Percentiles rank a stretch among this genome's conserved stretches.
Conservation (phyloP, 2,113 vertebrate species). For the Ahaetulla prasina region DNA sequence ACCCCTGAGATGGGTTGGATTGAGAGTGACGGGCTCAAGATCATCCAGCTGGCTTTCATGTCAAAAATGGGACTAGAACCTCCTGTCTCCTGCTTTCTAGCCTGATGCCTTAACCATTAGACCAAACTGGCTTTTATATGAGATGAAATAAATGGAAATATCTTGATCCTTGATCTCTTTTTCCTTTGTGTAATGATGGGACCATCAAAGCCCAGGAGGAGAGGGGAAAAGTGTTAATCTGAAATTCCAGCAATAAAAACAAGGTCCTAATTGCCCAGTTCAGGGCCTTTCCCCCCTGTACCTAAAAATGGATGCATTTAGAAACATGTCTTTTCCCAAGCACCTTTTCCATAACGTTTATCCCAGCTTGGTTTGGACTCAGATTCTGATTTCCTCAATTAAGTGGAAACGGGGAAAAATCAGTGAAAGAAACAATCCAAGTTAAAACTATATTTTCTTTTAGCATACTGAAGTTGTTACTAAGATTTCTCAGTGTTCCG, state of each 20-base stretch:
- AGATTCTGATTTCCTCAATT: neutral
- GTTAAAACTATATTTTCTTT: neutral
- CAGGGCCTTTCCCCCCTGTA: neutral
- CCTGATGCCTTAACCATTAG: neutral
- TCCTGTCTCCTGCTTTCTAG: neutral
- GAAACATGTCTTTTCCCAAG: neutral
- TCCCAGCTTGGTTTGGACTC: neutral
- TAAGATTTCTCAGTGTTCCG: neutral
- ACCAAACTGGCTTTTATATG: neutral
- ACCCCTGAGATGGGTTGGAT: too few relatives aligned
- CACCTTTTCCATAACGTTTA: neutral
- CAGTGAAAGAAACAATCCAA: neutral
- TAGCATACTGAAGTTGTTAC: neutral
- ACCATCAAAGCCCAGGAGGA: neutral
- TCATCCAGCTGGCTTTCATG: too few relatives aligned
- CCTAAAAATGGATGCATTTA: neutral
- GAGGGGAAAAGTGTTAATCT: neutral
- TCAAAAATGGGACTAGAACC: too few relatives aligned
- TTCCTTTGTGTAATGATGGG: neutral
- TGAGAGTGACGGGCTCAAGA: too few relatives aligned
- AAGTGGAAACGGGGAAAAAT: neutral
- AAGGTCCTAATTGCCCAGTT: neutral
- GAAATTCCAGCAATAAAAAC: neutral
- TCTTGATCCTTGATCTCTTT: neutral
- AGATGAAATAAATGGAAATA: neutral